Conservation (phyloP, 2,888 invertebrate genomes). For the Plebejus melissa region DNA sequence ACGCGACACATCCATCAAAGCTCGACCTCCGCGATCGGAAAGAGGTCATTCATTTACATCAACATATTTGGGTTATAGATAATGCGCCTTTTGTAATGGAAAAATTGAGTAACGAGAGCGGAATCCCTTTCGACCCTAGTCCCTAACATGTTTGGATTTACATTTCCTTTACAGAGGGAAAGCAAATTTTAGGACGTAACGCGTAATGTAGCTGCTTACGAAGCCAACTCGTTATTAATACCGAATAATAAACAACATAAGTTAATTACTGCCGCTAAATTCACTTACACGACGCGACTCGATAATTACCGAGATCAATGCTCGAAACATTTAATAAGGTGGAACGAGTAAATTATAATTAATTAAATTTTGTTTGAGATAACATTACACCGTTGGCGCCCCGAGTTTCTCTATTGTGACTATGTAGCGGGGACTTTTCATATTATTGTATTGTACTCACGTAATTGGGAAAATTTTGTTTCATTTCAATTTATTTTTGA, state of each 20-base stretch:
- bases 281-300: background rate
- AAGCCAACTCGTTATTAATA: background rate
- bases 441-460: background rate
- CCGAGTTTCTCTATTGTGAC: background rate
- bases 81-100: conserved; percentile 13
- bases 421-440: conserved; percentile 1
- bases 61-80: conserved; percentile 28
- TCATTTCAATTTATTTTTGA: background rate
- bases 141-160: background rate
- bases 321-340: conserved; percentile 18
- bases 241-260: background rate
- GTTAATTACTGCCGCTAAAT: background rate
- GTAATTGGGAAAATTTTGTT: conserved; percentile 17
- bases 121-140: background rate
- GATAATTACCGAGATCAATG: conserved; percentile 18
- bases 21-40: conserved; percentile 38
- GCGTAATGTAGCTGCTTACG: background rate
- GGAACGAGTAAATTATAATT: conserved; percentile 12
- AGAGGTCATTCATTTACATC: conserved; percentile 26
- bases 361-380: conserved; percentile 20
- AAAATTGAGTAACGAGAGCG: conserved; percentile 1
- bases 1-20: conserved; percentile 73
- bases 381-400: conserved; percentile 6
- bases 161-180: background rate
- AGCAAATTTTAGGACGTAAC: background rate